A percentile compares a stretch with the other conserved stretches of the same genome.
Evolutionary conservation across 2,888 invertebrate genomes (phyloP).

Genomic region (Horisme vitalbata): DNA sequence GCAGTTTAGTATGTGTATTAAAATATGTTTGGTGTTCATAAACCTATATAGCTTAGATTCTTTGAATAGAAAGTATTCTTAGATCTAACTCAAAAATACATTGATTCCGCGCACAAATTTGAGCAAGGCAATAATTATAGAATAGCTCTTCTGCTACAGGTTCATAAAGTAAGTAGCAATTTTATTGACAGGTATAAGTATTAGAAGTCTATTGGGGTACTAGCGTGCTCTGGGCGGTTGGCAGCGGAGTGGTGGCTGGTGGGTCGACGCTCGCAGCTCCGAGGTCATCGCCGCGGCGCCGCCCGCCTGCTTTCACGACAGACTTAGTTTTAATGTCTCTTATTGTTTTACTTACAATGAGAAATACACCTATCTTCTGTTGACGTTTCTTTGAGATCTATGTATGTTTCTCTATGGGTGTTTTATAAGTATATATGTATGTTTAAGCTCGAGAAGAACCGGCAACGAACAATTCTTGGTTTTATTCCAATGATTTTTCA

Average conservation of each 20-base stretch:
- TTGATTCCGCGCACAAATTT: neutral
- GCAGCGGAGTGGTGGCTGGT: conserved; percentile 37
- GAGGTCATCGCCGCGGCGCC: conserved; percentile 72
- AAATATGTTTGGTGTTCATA: too few relatives aligned
- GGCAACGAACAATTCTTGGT: too few relatives aligned
- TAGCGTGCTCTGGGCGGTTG: conserved; percentile 29
- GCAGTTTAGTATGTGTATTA: neutral
- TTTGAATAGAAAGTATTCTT: too few relatives aligned
- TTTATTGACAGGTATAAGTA: conserved; percentile 41
- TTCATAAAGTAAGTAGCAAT: conserved; percentile 19
- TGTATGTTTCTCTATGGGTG: too few relatives aligned
- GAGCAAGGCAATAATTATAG: neutral
- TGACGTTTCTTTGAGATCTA: too few relatives aligned
- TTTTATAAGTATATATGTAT: too few relatives aligned
- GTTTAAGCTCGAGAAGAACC: too few relatives aligned
- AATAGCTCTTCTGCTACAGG: conserved; percentile 5
- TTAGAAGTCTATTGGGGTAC: conserved; percentile 38
- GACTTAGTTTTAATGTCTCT: conserved; percentile 5
- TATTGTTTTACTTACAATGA: neutral
- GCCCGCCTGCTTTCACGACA: conserved; percentile 50
- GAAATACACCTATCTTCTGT: too few relatives aligned
- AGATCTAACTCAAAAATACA: too few relatives aligned
- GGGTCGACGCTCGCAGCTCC: conserved; percentile 71
- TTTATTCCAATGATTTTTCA: too few relatives aligned
- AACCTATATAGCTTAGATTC: too few relatives aligned